Evolutionary conservation across 2,888 invertebrate species (phyloP).

Genomic region (Melipona beecheii): DNA sequence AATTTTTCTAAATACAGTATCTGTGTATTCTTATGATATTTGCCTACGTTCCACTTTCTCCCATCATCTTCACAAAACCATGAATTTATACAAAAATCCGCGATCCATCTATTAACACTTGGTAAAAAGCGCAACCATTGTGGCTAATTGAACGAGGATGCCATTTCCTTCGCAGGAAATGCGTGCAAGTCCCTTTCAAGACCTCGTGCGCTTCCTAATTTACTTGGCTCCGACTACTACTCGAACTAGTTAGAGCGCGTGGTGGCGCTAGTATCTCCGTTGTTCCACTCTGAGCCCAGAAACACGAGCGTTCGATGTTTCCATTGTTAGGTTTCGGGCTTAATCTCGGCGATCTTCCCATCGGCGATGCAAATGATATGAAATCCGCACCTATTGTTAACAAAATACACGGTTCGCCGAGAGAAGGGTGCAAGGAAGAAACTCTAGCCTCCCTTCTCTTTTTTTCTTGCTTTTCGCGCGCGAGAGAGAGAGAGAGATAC

Average conservation of each 20-base stretch:
- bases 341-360: constrained; percentile 46
- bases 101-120: no score
- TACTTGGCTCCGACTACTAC: constrained; percentile 12
- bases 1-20: background rate
- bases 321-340: constrained; percentile 37
- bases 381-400: constrained; percentile 10
- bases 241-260: constrained; percentile 24
- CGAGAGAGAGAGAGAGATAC: background rate
- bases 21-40: no score
- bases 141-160: background rate
- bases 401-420: no score
- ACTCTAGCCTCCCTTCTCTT: constrained; percentile 9
- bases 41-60: no score
- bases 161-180: constrained; percentile 3
- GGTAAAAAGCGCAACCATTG: background rate
- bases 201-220: constrained; percentile 34
- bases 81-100: no score
- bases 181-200: constrained; percentile 22
- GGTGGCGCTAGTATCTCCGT: background rate
- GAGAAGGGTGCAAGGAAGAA: background rate
- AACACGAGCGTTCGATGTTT: constrained; percentile 50
- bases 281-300: constrained; percentile 29
- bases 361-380: constrained; percentile 41
- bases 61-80: no score
- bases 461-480: background rate